Base-by-base conservation (phyloP, 1,140 invertebrate species). In the Drosophila littoralis region DNA sequence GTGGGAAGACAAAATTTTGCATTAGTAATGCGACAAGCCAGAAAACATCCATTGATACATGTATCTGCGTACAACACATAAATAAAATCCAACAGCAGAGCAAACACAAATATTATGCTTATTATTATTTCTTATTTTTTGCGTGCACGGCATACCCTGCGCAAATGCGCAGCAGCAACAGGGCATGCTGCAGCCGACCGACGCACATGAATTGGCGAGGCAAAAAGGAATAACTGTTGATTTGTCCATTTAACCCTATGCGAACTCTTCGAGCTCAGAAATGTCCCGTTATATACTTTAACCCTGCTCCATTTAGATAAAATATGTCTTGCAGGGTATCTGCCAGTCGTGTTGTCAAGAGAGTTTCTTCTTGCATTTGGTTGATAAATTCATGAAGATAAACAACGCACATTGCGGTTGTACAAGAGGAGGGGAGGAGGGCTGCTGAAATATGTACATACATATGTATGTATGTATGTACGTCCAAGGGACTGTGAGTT, bases 11-110 rank as follows among this genome's bases (percentile, higher is more conserved):
- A 79, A 66, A 84, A 78, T 85, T 85, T 86, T 85, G 81, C 81
- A 85, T 85, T 81, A 73, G 70, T 86, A 85, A 85, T 85, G 81
- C 82, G 81, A 85, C 82, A 86, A 86, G 64, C 64, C 59, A 77
- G 57, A 74, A 74, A 75, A 75, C 73, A 84, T 85, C 54, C 77
- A 84, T 85, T 69, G 81, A 78, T 72, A 84, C 79, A 84, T 85
- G 82, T 83, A 77, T 58, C 81, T 55, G 80, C 65, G 77, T 63
- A 64, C 61, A 81, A 51, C 63, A 78, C 82, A 86, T 85, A 82
- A 85, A 85, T 85, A 86, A 81, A 76, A 86, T 75, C 45, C 66
- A 68, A 66, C 55, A 81, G 64, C 66, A 38, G 15, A 42, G 45
- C 61, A 64, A 71, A 58, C 52, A 73, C 70, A 73, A 73, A 73